These are phyloP conservation scores for Harpagoxenus sublaevis DNA, from an alignment of 2,888 invertebrate species.

Conservation along the genomic window DNA sequence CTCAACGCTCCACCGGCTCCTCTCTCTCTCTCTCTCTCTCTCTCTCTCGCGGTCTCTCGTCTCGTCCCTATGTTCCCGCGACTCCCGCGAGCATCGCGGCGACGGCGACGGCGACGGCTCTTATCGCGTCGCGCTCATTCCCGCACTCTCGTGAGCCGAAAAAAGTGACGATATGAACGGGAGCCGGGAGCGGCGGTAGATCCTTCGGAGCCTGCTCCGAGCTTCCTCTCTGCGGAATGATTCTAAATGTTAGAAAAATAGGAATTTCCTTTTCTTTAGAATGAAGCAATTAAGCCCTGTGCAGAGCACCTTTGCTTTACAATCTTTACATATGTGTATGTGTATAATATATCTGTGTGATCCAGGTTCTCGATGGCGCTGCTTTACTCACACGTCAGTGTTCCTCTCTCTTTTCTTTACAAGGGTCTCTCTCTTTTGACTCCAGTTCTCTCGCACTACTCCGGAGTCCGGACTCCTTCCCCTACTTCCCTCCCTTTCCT, in stretches of 20 bases:
- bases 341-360: neutral
- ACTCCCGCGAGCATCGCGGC: neutral
- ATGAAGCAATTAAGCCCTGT: neutral
- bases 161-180: neutral
- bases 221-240: neutral
- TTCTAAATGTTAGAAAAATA: neutral
- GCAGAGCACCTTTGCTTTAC: slow-evolving; percentile 9
- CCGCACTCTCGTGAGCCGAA: neutral
- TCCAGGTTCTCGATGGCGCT: slow-evolving; percentile 56
- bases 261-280: neutral
- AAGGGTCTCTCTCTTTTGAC: neutral
- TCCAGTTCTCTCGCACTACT: neutral
- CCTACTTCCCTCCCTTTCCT: neutral
- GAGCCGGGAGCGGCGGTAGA: neutral
- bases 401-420: neutral
- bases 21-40: neutral
- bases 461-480: neutral
- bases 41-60: neutral
- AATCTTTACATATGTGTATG: slow-evolving; percentile 24
- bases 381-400: slow-evolving; percentile 70
- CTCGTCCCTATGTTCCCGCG: neutral
- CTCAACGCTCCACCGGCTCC: no score
- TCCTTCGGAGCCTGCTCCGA: no score
- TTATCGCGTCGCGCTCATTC: slow-evolving; percentile 22
- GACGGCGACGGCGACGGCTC: neutral